phyloP scores from a whole-genome alignment of 2,113 vertebrate genomes.

The Syrrhaptes paradoxus region DNA sequence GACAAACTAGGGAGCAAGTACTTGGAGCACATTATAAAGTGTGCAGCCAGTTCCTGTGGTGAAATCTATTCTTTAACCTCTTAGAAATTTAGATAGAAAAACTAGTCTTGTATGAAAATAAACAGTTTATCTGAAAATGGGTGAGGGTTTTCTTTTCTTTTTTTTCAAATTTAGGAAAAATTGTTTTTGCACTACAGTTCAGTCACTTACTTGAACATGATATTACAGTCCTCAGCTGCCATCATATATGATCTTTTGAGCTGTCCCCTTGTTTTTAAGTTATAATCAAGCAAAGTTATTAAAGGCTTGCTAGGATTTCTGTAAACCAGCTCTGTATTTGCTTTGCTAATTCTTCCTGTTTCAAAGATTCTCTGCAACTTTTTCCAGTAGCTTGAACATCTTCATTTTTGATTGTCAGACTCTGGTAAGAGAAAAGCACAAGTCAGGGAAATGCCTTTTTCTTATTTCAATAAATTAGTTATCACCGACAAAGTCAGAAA shows the following conservation, averaged over 20 bases:
- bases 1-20: background rate
- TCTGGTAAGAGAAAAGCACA: background rate
- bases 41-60: background rate
- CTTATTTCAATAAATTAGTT: background rate
- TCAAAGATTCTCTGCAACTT: background rate
- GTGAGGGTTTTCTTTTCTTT: background rate
- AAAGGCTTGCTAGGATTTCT: background rate
- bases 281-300: background rate
- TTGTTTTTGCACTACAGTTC: background rate
- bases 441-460: background rate
- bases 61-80: background rate
- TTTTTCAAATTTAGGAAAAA: background rate
- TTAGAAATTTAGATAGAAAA: background rate
- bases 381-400: background rate
- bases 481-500: background rate
- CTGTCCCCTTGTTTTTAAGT: background rate
- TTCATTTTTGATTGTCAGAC: background rate
- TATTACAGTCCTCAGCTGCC: background rate
- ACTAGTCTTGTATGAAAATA: background rate
- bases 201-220: background rate
- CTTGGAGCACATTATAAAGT: background rate
- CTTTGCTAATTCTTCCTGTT: background rate
- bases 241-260: background rate
- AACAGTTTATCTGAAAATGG: background rate
- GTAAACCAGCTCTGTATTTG: background rate